Base-by-base conservation (phyloP, 1,140 invertebrate genomes). In the Lasioglossum albipes region DNA sequence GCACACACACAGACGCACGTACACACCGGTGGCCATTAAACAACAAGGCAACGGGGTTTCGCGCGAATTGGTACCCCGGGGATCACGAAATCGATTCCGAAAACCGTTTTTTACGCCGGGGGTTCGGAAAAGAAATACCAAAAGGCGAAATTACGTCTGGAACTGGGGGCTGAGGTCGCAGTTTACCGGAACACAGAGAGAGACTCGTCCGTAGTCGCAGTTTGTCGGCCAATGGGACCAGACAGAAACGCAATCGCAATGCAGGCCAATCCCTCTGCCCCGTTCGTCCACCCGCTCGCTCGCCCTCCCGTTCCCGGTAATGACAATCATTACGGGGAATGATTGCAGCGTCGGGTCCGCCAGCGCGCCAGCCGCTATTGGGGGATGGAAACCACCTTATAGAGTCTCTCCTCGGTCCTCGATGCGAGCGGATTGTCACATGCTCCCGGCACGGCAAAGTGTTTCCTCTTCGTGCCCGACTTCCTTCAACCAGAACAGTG, bases 241-340 rank as follows among this genome's bases (percentile, higher is more conserved):
- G 88, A 86, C 85, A 84, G 89, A 89, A 90, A 90, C 86, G 88
- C 88, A 90, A 89, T 90, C 88, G 89, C 87, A 90, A 90, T 88
- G 87, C 86, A 90, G 88, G 83, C 88, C 88, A 88, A 89, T 89
- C 87, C 89, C 86, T 84, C 82, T 86, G 77, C 79, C 81, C 79
- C 76, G 77, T 87, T 84, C 83, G 85, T 88, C 85, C 86, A 87
- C 86, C 86, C 86, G 83, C 82, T 84, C 83, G 82, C 86, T 90
- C 88, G 84, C 87, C 87, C 86, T 85, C 84, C 83, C 87, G 85
- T 89, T 86, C 89, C 85, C 90, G 88, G 91, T 92, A 92, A 92
- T 92, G 91, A 92, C 89, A 91, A 91, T 92, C 91, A 92, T 92
- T 92, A 92, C 89, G 86, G 87, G 87, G 88, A 91, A 92, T 92